phyloP scores from a whole-genome alignment of 1,140 invertebrate species.

The Epicauta chinensis region DNA sequence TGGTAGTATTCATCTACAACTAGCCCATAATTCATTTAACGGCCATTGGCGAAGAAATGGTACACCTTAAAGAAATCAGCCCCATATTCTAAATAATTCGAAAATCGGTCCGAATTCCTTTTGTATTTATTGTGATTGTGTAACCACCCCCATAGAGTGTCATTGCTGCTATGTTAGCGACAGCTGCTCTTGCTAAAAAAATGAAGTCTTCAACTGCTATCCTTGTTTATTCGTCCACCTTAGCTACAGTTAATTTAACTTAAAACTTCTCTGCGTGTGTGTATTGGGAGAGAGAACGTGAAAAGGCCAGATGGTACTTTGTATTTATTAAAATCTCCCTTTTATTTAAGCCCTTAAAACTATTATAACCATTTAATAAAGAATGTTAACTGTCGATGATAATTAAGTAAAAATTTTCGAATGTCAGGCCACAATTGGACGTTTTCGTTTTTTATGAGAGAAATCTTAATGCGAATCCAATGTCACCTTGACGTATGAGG shows the following conservation, averaged over 20 bases:
- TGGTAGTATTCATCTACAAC: constrained; percentile 22
- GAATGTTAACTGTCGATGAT: constrained; percentile 12
- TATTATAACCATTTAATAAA: background rate
- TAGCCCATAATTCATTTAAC: constrained; percentile 35
- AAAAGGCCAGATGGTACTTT: constrained; percentile 6
- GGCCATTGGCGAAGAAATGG: constrained; percentile 21
- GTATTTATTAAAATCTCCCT: constrained; percentile 15
- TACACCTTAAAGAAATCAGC: constrained; percentile 21
- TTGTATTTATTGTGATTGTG: constrained; percentile 39
- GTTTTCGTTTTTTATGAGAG: no score
- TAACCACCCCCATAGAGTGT: constrained; percentile 42
- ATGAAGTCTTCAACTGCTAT: constrained; percentile 40
- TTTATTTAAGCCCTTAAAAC: constrained; percentile 4
- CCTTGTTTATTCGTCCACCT: constrained; percentile 27
- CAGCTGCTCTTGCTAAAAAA: constrained; percentile 39
- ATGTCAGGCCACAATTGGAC: no score
- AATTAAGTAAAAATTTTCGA: no score
- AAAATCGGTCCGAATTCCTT: constrained; percentile 31
- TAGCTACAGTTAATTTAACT: constrained; percentile 43
- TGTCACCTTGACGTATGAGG: constrained; percentile 13
- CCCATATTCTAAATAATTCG: no score
- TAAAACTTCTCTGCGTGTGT: constrained; percentile 7
- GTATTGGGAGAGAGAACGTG: constrained; percentile 3
- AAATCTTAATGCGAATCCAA: constrained; percentile 5
- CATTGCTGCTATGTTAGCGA: constrained; percentile 33